Evolutionary conservation across 2,888 invertebrate genomes (phyloP), one percentile per base, ranked within the genome.

Genomic region (Drosophila siamana): DNA sequence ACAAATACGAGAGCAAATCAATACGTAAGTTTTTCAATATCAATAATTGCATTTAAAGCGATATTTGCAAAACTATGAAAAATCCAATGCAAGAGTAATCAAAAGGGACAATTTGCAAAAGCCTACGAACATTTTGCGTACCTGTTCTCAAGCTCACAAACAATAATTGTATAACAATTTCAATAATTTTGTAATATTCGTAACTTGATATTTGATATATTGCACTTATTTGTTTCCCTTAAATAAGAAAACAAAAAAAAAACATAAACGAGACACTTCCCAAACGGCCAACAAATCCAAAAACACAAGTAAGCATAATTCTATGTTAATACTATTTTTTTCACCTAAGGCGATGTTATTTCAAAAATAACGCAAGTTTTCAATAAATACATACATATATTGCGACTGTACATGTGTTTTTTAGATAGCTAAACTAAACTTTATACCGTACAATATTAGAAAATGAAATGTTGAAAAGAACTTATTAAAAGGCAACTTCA

Each of bases 341-440:
- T 64, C 54, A 62, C 33, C 46, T 56, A 61, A 67, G 44, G 36
- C 60, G 51, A 55, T 38, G 88, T 86, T 88, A 83, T 88, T 82
- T 88, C 0, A 54, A 74, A 86, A 82, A 88, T 80, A 86, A 86
- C 86, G 51, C 41, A 69, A 67, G 60, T 55, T 71, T 77, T 71
- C 62, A 83, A 71, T 79, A 81, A 61, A 55, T 33, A 48, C 43
- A 55, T 33, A 48, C 43, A 59, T 62, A 72, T 59, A 75, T 63
- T 61, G 82, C 86, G 89, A 87, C 85, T 85, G 89, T 85, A 85
- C 50, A 87, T 88, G 74, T 71, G 68, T 80, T 87, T 82, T 86
- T 87, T 89, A 85, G 89, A 82, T 85, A 85, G 89, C 83, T 77
- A 70, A 84, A 78, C 74, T 66, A 77, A 87, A 85, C 87, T 88